Percentiles rank a stretch among this genome's conserved stretches.
Conservation (phyloP, 35 echinoderm and acorn worm genomes). For the Stichopus chloronotus region DNA sequence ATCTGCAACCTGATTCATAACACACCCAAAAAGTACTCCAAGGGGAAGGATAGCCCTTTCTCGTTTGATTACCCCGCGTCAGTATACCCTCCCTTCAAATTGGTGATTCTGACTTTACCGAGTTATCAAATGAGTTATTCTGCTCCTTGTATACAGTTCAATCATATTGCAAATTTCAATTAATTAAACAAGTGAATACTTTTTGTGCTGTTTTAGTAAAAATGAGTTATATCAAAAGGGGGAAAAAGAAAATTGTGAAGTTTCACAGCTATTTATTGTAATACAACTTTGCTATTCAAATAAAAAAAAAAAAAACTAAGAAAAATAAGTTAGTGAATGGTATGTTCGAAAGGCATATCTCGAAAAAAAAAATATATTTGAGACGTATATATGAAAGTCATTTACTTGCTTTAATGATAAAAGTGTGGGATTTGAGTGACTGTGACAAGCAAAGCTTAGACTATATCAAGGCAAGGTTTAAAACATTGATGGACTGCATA, state of each 20-base stretch:
- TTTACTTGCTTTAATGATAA: not conserved
- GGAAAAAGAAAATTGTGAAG: no score
- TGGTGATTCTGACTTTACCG: not conserved
- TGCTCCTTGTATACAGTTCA: not conserved
- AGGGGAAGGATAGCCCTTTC: not conserved
- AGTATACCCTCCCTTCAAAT: not conserved
- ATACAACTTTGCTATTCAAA: not conserved
- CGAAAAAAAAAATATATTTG: not conserved
- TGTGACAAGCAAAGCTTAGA: not conserved
- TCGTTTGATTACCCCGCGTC: not conserved
- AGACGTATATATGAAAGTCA: conserved; percentile 4
- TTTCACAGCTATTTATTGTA: not conserved
- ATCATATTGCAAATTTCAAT: not conserved
- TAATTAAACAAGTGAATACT: no score
- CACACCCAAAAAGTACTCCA: not conserved
- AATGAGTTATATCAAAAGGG: no score
- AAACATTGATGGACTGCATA: not conserved
- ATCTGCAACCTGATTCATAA: not conserved
- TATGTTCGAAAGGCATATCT: not conserved
- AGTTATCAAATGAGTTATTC: not conserved
- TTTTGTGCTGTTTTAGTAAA: no score
- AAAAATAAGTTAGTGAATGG: not conserved
- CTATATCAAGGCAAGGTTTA: not conserved
- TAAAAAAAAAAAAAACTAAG: not conserved
- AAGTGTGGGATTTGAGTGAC: not conserved